phyloP scores from a whole-genome alignment of 2,888 invertebrate genomes.

The Cryptosula pallasiana region DNA sequence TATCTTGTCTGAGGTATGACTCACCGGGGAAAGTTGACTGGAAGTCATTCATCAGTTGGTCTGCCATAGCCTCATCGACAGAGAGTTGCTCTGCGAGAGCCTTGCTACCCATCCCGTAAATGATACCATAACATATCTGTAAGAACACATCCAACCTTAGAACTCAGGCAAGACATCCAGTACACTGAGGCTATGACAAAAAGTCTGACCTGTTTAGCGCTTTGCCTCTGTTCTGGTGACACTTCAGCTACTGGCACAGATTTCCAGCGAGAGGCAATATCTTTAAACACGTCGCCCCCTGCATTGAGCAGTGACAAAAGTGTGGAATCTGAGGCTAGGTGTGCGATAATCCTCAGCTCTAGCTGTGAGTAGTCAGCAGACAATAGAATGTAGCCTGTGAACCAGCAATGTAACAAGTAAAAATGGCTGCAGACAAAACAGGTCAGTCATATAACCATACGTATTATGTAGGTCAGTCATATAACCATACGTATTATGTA shows the following conservation, averaged over 20 bases:
- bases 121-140: conserved; percentile 90
- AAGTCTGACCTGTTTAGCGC: conserved; percentile 66
- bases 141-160: too few relatives aligned
- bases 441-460: too few relatives aligned
- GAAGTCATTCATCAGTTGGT: conserved; percentile 61
- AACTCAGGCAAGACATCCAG: too few relatives aligned
- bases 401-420: too few relatives aligned
- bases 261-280: conserved; percentile 81
- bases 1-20: too few relatives aligned
- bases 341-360: conserved; percentile 86
- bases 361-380: conserved; percentile 95
- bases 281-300: conserved; percentile 58
- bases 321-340: conserved; percentile 72
- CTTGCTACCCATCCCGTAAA: conserved; percentile 90
- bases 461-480: too few relatives aligned
- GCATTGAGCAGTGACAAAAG: conserved; percentile 60
- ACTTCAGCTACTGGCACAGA: conserved; percentile 64
- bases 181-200: too few relatives aligned
- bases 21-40: conserved; percentile 71
- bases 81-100: conserved; percentile 73
- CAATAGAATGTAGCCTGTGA: conserved; percentile 57
- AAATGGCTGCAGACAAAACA: too few relatives aligned
- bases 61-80: conserved; percentile 73
- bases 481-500: too few relatives aligned
- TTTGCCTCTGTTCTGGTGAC: conserved; percentile 71